phyloP scores from a whole-genome alignment of 2,888 invertebrate genomes.

The Rhorus exstirpatorius region DNA sequence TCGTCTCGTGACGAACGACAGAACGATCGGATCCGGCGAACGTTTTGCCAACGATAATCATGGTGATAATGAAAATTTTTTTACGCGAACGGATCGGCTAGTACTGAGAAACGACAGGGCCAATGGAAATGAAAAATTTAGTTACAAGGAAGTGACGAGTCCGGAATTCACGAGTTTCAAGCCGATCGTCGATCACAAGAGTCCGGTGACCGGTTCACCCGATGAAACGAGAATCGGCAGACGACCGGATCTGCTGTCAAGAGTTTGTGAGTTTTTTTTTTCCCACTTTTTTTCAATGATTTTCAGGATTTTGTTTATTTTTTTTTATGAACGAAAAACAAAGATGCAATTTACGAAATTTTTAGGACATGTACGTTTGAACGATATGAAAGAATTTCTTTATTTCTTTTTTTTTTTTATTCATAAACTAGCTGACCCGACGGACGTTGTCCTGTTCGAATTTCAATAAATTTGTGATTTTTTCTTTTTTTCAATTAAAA shows the following conservation, averaged over 20 bases:
- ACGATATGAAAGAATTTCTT: too few species aligned
- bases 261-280: constrained; percentile 82
- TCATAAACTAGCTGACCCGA: too few species aligned
- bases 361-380: too few species aligned
- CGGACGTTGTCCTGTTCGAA: too few species aligned
- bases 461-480: too few species aligned
- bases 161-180: constrained; percentile 85
- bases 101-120: constrained; percentile 81
- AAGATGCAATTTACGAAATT: too few species aligned
- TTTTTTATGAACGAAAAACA: too few species aligned
- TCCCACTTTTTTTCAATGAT: background rate
- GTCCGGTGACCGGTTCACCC: constrained; percentile 75
- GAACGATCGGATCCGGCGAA: constrained; percentile 74
- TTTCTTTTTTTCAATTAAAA: too few species aligned
- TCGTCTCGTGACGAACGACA: constrained; percentile 73
- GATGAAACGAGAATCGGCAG: constrained; percentile 81
- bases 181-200: constrained; percentile 80
- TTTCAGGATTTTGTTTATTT: background rate
- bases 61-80: constrained; percentile 73
- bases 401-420: background rate
- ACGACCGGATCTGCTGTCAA: constrained; percentile 83
- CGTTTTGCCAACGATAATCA: constrained; percentile 75
- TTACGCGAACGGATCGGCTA: constrained; percentile 77
- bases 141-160: constrained; percentile 83
- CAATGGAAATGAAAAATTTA: constrained; percentile 80